Evolutionary conservation across 2,888 invertebrate species (phyloP).

Genomic region (Eudemis profundana): DNA sequence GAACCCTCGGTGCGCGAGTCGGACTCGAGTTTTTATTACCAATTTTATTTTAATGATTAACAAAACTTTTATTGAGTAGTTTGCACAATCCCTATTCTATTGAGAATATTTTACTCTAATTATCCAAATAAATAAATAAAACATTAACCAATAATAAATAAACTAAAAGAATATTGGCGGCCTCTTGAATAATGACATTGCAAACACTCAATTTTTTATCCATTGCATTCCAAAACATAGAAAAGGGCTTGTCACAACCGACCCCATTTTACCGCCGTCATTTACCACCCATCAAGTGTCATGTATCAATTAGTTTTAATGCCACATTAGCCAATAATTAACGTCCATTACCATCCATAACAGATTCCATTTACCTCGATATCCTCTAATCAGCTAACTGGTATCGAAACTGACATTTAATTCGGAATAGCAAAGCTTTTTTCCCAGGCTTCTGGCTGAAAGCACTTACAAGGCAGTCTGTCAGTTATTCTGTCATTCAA

Average conservation of each 20-base stretch:
- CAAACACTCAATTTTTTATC: too few relatives aligned
- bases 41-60: too few relatives aligned
- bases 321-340: constrained; percentile 12
- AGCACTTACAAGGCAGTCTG: constrained; percentile 65
- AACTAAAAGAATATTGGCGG: too few relatives aligned
- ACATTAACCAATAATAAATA: too few relatives aligned
- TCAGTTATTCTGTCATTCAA: constrained; percentile 64
- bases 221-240: too few relatives aligned
- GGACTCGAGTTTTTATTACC: too few relatives aligned
- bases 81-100: too few relatives aligned
- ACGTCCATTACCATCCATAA: constrained; percentile 19
- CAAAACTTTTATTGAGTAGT: too few relatives aligned
- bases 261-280: neutral
- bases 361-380: constrained; percentile 13
- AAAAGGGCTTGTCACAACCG: neutral
- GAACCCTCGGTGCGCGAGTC: too few relatives aligned
- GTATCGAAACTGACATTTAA: constrained; percentile 37
- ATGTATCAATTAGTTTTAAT: constrained; percentile 27
- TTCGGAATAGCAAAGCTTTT: constrained; percentile 42
- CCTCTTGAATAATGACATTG: too few relatives aligned
- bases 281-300: constrained; percentile 22
- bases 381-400: constrained; percentile 31
- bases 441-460: constrained; percentile 44
- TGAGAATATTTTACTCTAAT: too few relatives aligned
- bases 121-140: too few relatives aligned